These are phyloP conservation scores for Semnornis frantzii DNA, from an alignment of 2,113 vertebrate genomes.

Conservation along the genomic window DNA sequence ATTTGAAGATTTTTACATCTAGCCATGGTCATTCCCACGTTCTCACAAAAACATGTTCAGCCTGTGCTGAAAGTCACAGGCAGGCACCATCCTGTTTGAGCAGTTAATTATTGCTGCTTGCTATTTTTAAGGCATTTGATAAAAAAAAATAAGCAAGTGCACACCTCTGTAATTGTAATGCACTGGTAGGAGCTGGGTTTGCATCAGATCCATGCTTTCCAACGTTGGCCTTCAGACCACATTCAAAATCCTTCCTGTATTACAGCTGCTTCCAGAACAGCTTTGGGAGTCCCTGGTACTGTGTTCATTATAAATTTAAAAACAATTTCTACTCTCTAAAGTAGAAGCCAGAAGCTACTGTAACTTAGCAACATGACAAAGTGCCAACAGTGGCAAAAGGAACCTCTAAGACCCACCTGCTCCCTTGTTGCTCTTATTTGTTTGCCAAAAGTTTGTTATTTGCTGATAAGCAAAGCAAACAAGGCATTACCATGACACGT, in stretches of 20 bases:
- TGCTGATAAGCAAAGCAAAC: conserved; percentile 69
- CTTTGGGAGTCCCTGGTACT: background rate
- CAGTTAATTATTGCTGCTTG: background rate
- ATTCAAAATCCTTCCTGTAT: background rate
- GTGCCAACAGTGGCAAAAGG: conserved; percentile 30
- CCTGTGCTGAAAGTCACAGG: background rate
- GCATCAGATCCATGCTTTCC: background rate
- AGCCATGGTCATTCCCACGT: background rate
- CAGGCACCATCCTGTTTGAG: background rate
- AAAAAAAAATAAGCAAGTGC: accelerated
- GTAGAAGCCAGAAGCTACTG: conserved; percentile 29
- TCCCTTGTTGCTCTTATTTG: conserved; percentile 49
- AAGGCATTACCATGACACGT: background rate
- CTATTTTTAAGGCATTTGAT: background rate
- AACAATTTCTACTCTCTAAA: conserved; percentile 48
- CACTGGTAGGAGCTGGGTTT: background rate
- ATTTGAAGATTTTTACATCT: background rate
- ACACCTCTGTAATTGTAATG: background rate
- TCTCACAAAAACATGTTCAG: background rate
- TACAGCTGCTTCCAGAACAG: background rate
- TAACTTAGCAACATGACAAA: conserved; percentile 73
- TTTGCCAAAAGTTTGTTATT: conserved; percentile 69
- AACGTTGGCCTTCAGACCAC: background rate
- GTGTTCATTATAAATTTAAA: conserved; percentile 49
- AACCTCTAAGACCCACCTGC: conserved; percentile 18